These are phyloP conservation scores for Cylindroiulus punctatus DNA, from an alignment of 2,888 invertebrate species.

Conservation along the genomic window DNA sequence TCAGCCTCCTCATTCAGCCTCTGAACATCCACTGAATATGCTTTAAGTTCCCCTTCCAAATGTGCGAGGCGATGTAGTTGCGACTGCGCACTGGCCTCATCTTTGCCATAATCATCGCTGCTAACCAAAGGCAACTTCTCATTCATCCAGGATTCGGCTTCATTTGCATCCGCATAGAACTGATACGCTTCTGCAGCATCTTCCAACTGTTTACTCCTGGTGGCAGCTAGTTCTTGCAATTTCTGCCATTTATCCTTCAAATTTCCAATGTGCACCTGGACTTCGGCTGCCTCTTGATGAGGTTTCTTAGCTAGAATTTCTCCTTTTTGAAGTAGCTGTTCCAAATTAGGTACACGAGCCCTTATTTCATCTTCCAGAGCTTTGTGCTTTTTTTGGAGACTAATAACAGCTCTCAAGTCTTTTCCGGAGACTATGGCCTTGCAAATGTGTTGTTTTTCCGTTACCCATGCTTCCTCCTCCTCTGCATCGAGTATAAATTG, in stretches of 20 bases:
- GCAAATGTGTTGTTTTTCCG: constrained; percentile 93
- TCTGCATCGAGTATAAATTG: constrained; percentile 97
- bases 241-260: constrained; percentile 87
- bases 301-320: constrained; percentile 79
- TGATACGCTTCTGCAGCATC: constrained; percentile 94
- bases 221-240: constrained; percentile 83
- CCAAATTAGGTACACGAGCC: constrained; percentile 76
- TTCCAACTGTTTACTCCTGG: constrained; percentile 79
- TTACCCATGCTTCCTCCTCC: constrained; percentile 96
- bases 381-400: constrained; percentile 92
- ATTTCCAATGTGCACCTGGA: constrained; percentile 81
- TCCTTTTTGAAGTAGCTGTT: constrained; percentile 78
- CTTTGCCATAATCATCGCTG: constrained; percentile 89
- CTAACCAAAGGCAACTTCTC: constrained; percentile 92
- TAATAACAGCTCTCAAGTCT: constrained; percentile 88
- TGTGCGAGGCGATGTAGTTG: constrained; percentile 86
- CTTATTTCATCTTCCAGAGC: constrained; percentile 83
- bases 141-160: constrained; percentile 96
- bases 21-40: constrained; percentile 86
- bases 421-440: constrained; percentile 93
- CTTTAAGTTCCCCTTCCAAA: constrained; percentile 86
- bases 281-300: constrained; percentile 84
- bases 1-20: constrained; percentile 83
- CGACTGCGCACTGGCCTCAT: constrained; percentile 88
- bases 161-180: constrained; percentile 97